Conservation (phyloP, 2,797 vertebrate genomes). For the Meriones psammophilus region DNA sequence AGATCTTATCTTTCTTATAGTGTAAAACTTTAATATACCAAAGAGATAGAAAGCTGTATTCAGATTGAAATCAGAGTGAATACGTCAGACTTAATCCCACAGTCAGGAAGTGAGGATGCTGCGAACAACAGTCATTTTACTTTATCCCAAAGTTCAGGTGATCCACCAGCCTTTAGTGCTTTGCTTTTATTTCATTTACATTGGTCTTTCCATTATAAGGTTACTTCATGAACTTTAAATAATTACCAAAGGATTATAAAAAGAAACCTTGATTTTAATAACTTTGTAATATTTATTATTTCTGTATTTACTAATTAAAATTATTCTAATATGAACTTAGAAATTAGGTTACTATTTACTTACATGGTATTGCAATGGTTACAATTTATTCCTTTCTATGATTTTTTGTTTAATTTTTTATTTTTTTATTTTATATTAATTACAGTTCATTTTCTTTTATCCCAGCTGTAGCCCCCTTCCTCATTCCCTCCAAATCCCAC, state of each 20-base stretch:
- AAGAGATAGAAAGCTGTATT: not conserved
- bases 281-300: conserved; percentile 19
- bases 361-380: not conserved
- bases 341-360: not conserved
- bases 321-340: not conserved
- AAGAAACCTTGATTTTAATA: not conserved
- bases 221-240: conserved; percentile 24
- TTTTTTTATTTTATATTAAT: no score
- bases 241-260: not conserved
- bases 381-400: conserved; percentile 32
- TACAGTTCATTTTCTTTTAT: no score
- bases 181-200: conserved; percentile 17
- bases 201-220: not conserved
- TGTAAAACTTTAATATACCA: conserved; percentile 52
- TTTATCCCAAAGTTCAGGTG: not conserved
- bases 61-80: conserved; percentile 35
- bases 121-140: not conserved
- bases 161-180: not conserved
- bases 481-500: no score
- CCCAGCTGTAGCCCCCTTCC: no score
- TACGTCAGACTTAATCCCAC: not conserved
- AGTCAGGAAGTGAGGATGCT: not conserved
- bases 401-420: not conserved
- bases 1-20: conserved; percentile 23
- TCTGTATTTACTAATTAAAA: not conserved